Evolutionary conservation across 2,113 vertebrate species (phyloP).

Genomic region (Pseudorasbora parva): DNA sequence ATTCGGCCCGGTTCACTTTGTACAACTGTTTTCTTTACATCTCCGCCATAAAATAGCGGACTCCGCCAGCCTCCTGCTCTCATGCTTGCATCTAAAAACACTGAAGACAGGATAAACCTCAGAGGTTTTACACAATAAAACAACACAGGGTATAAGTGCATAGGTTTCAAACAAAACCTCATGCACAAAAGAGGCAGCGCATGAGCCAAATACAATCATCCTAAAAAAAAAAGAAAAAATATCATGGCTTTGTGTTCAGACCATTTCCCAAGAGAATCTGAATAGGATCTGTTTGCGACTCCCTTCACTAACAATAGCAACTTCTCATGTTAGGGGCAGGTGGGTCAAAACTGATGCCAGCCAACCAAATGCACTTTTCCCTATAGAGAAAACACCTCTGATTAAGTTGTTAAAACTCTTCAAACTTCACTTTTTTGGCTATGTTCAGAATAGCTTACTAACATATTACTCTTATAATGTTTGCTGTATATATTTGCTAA

Average conservation of each 20-base stretch:
- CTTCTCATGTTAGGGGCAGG: conserved; percentile 13
- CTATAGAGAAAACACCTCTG: background rate
- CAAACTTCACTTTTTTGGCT: background rate
- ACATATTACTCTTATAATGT: background rate
- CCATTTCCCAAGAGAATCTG: conserved; percentile 70
- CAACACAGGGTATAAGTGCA: conserved; percentile 55
- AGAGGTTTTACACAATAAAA: conserved; percentile 62
- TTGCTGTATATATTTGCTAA: background rate
- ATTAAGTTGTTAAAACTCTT: background rate
- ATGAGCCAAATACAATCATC: conserved; percentile 63
- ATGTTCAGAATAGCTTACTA: background rate
- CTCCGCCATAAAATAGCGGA: conserved; percentile 58
- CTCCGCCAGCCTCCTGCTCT: conserved; percentile 55
- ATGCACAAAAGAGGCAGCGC: conserved; percentile 67
- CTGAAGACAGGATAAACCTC: conserved; percentile 61
- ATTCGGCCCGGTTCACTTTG: conserved; percentile 66
- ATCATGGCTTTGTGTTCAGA: conserved; percentile 69
- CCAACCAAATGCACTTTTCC: conserved; percentile 11
- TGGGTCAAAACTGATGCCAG: conserved; percentile 34
- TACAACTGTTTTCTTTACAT: conserved; percentile 43
- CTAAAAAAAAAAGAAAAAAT: background rate
- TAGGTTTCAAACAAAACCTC: conserved; percentile 67
- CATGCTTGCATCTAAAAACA: conserved; percentile 69
- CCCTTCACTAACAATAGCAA: conserved; percentile 54
- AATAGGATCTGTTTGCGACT: conserved; percentile 52